Evolutionary conservation across 2,113 vertebrate genomes (phyloP).

Genomic region (Pangasianodon gigas): DNA sequence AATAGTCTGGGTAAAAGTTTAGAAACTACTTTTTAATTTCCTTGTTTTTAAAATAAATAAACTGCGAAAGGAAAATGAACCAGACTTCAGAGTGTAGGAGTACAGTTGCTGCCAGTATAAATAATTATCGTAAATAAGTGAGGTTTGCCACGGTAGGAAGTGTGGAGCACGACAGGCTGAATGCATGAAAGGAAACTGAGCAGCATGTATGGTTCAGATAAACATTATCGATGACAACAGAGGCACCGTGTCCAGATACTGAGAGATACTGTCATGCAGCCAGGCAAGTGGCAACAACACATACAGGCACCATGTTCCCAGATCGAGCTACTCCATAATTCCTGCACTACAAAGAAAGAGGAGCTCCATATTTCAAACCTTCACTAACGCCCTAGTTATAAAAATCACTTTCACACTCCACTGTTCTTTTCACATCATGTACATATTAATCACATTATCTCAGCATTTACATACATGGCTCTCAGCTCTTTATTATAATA

Average conservation of each 20-base stretch:
- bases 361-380: constrained; percentile 37
- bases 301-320: constrained; percentile 71
- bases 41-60: background rate
- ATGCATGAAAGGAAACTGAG: constrained; percentile 29
- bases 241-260: constrained; percentile 74
- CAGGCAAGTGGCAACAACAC: constrained; percentile 69
- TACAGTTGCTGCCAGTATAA: constrained; percentile 19
- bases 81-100: constrained; percentile 33
- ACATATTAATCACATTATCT: constrained; percentile 75
- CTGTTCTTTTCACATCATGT: constrained; percentile 72
- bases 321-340: constrained; percentile 71
- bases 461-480: constrained; percentile 47
- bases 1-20: background rate
- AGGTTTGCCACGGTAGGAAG: constrained; percentile 14
- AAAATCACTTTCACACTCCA: constrained; percentile 73
- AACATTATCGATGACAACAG: constrained; percentile 73
- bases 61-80: background rate
- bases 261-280: constrained; percentile 76
- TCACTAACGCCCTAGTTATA: constrained; percentile 72
- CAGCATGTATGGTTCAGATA: constrained; percentile 61
- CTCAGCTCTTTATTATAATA: constrained; percentile 31
- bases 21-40: background rate
- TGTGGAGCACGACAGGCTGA: background rate
- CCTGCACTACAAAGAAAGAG: background rate
- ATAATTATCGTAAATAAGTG: constrained; percentile 9